Conservation (phyloP, 2,888 invertebrate genomes). For the Limnephilus marmoratus region DNA sequence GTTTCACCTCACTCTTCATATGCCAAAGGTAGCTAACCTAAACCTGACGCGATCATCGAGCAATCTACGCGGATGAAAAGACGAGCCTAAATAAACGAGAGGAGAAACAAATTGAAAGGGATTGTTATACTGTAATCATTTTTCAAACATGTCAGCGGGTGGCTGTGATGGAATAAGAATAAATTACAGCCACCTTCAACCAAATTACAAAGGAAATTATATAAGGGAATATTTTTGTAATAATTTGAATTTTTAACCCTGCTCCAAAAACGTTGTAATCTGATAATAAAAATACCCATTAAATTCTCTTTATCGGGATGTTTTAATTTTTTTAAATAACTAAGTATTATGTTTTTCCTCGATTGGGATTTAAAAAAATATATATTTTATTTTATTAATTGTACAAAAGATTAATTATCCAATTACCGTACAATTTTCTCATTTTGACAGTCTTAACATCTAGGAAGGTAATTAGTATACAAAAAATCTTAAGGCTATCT, state of each 20-base stretch:
- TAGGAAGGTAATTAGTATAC: too few species aligned
- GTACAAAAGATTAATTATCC: too few species aligned
- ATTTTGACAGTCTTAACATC: too few species aligned
- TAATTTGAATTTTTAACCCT: background rate
- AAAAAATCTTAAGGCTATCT: too few species aligned
- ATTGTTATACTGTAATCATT: conserved; percentile 17
- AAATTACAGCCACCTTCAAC: background rate
- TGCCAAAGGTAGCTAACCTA: background rate
- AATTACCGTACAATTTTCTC: too few species aligned
- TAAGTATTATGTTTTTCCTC: too few species aligned
- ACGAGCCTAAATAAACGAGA: background rate
- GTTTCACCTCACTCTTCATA: background rate
- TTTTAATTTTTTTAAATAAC: too few species aligned
- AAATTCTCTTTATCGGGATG: too few species aligned
- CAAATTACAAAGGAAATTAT: background rate
- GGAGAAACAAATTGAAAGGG: conserved; percentile 3
- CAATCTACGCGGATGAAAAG: background rate
- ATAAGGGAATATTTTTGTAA: background rate
- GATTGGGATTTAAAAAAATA: too few species aligned
- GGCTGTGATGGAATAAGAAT: background rate
- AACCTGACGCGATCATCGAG: conserved; percentile 2
- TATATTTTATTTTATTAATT: too few species aligned
- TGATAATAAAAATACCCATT: background rate
- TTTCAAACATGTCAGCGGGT: background rate
- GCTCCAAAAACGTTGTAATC: background rate